Evolutionary conservation across 2,888 invertebrate genomes (phyloP).

Genomic region (Diploptera punctata): DNA sequence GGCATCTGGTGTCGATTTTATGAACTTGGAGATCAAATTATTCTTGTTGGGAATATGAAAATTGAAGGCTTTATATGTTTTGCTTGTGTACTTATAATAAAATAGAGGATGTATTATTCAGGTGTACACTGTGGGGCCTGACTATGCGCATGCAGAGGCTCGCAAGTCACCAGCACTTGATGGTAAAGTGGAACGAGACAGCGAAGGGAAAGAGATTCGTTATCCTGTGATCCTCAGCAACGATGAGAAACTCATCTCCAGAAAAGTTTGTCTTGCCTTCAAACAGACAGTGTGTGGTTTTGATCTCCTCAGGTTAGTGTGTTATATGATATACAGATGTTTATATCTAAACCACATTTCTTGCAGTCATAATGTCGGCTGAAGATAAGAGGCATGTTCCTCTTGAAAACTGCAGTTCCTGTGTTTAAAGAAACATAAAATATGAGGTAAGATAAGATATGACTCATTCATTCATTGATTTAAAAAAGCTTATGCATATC

Average conservation of each 20-base stretch:
- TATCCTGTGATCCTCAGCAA: constrained; percentile 98
- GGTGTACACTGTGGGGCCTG: constrained; percentile 99
- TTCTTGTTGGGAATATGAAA: no score
- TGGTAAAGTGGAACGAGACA: constrained; percentile 97
- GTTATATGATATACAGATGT: no score
- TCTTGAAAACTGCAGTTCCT: no score
- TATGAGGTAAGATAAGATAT: no score
- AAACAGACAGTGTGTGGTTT: constrained; percentile 99
- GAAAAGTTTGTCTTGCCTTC: constrained; percentile 95
- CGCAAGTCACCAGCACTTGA: constrained; percentile 98
- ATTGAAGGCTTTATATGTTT: not conserved
- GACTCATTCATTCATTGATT: no score
- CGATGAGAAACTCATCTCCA: constrained; percentile 95
- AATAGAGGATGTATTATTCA: constrained; percentile 52
- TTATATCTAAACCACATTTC: no score
- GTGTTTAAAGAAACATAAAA: no score
- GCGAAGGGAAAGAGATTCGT: constrained; percentile 97
- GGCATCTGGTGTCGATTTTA: no score
- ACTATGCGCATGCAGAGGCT: constrained; percentile 99
- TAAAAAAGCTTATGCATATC: no score
- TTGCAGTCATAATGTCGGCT: no score
- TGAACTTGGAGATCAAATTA: no score
- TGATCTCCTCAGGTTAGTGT: constrained; percentile 82
- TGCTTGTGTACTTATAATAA: not conserved
- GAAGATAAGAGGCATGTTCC: no score